phyloP scores from a whole-genome alignment of 1,140 invertebrate species.

The Diorhabda carinulata region DNA sequence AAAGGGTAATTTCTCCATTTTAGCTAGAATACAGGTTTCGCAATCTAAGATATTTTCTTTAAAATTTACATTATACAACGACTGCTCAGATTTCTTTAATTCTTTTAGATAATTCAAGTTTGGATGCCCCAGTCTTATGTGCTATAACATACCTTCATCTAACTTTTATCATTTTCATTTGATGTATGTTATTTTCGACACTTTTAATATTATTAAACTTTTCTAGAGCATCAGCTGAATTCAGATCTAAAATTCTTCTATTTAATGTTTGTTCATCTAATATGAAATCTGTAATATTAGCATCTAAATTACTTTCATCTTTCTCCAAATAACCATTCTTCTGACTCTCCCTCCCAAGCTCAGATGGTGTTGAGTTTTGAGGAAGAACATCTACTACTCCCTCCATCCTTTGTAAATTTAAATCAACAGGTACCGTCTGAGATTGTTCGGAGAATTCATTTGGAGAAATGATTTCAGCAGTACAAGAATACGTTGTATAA shows the following conservation, averaged over 20 bases:
- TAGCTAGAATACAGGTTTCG: too few species aligned
- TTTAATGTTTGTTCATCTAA: slow-evolving; percentile 1
- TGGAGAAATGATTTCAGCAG: neutral
- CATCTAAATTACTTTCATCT: slow-evolving; percentile 8
- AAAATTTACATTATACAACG: too few species aligned
- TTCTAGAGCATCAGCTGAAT: slow-evolving; percentile 3
- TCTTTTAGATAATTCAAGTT: slow-evolving; percentile 9
- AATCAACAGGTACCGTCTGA: slow-evolving; percentile 9
- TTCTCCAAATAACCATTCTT: neutral
- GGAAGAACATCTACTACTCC: neutral
- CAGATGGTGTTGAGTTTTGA: neutral
- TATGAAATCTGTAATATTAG: neutral
- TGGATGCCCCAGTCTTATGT: slow-evolving; percentile 6
- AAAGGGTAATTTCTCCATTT: too few species aligned
- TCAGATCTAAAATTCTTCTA: slow-evolving; percentile 6
- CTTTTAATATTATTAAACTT: neutral
- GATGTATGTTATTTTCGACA: neutral
- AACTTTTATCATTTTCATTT: slow-evolving; percentile 4
- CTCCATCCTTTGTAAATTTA: neutral
- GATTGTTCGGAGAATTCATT: neutral
- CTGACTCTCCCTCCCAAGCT: slow-evolving; percentile 7
- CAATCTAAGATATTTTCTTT: too few species aligned
- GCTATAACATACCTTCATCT: slow-evolving; percentile 11
- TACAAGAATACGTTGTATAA: neutral
- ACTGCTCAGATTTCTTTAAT: neutral